Evolutionary conservation across 2,888 invertebrate genomes (phyloP), one percentile per base, ranked within the genome.

Genomic region (Philopedon plagiatum): DNA sequence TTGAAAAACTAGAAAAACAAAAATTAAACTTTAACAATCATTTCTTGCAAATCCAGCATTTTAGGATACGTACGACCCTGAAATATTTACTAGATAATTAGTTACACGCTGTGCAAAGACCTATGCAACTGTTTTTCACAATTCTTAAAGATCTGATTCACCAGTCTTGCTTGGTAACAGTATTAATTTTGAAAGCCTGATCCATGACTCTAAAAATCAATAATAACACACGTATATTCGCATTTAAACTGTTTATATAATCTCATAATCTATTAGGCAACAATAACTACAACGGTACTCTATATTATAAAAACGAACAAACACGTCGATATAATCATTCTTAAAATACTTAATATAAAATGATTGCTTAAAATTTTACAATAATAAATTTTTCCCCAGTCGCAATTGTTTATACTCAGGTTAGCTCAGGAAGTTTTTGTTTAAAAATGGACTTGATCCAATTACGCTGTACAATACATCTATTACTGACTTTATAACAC

Each of bases 231-330:
- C 39, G 34, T 56, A 58, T 41, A 54, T 54, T 54, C 51, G 58
- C 15, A 41, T 5, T 58, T 41, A 58, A 37, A 63, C 49, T 63
- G 51, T 21, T 63, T 56, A 34, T 32, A 74, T 79, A 77, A 78
- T 78, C 77, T 78, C 77, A 77, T n/a, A n/a, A n/a, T 76, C 75
- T 64, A 62, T 76, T 76, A 76, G 76, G 76, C 78, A 79, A 79
- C 78, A 76, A 76, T 77, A 75, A 78, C 76, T 75, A 76, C 75
- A 75, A 78, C 76, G 74, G 70, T 73, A 65, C 57, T 57, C 41
- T n/a, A 61, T 51, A 32, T 74, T 56, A 26, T 74, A 75, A 73
- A 76, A 79, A 81, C 77, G 78, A 79, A 78, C 78, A 78, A 79
- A 80, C 78, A 78, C 77, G 76, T 34, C 26, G 19, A 39, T n/a